Percentiles rank a stretch among this genome's conserved stretches.
Conservation (phyloP, 2,888 invertebrate genomes). For the Cataglyphis altisquamis region DNA sequence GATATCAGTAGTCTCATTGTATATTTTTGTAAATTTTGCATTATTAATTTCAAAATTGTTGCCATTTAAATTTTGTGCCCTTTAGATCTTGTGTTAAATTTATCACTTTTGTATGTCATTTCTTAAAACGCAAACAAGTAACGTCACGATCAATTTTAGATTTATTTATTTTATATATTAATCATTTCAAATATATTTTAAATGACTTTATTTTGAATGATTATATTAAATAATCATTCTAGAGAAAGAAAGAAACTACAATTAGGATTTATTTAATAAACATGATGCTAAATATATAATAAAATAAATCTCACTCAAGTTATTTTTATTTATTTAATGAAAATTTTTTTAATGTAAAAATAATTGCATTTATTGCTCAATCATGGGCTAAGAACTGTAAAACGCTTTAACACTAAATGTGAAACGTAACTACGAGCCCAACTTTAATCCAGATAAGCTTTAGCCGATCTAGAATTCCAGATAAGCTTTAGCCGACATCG, state of each 20-base stretch:
- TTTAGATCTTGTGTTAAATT: constrained; percentile 2
- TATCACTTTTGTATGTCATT: background rate
- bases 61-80: constrained; percentile 5
- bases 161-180: background rate
- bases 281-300: background rate
- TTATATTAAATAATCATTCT: background rate
- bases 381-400: background rate
- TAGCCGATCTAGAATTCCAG: constrained; percentile 4
- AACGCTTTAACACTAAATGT: background rate
- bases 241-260: background rate
- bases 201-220: background rate
- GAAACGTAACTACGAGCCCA: background rate
- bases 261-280: background rate
- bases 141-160: background rate
- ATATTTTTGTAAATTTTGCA: background rate
- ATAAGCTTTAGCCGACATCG: constrained; percentile 28
- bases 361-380: background rate
- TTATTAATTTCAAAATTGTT: background rate
- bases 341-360: background rate
- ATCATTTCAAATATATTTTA: background rate
- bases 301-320: background rate
- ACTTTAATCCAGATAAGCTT: background rate
- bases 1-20: background rate
- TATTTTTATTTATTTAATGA: background rate
- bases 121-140: background rate